Evolutionary conservation across 2,797 vertebrate species (phyloP), one percentile per base, ranked within the genome.

Genomic region (Cygnus olor): DNA sequence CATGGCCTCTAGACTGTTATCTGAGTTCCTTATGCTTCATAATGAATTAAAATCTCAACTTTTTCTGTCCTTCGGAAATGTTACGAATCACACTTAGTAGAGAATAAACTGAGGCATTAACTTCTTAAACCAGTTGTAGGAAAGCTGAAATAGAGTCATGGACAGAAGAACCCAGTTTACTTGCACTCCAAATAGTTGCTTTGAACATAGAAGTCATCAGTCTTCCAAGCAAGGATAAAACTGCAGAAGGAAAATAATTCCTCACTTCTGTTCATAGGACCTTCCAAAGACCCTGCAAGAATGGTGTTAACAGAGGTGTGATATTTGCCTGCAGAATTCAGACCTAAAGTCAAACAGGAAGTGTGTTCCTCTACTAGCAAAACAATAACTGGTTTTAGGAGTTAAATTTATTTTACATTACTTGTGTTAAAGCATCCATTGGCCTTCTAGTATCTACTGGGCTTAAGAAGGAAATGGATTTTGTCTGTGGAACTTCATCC

Each of bases 401-500:
- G 47, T 65, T 63, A 79, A 22, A 57, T 80, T 66, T 83, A 38
- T 89, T 93, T 85, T 88, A 53, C 74, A 40, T 36, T 2, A 0
- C 80, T 90, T 88, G 7, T 89, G n/a, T 49, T 78, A 40, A 80
- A 77, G 36, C 93, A 53, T 61, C 14, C 28, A 85, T 70, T 93
- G 20, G 11, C 56, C 45, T 60, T 65, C 34, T 21, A 15, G 21
- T 79, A 53, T 57, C 45, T 89, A 25, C 45, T 63, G 25, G 24
- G 34, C 38, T 74, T 78, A 71, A 77, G 80, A 71, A 54, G n/a
- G 40, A 74, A 93, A 92, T 72, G 69, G 81, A 28, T 80, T 90
- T 87, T 95, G 18, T 87, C 85, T 88, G 28, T 78, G 45, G 27
- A 94, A 78, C 38, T 72, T 89, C 57, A 61, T 89, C 49, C 86